Evolutionary conservation across 2,797 vertebrate genomes (phyloP).

Genomic region (Fratercula arctica): DNA sequence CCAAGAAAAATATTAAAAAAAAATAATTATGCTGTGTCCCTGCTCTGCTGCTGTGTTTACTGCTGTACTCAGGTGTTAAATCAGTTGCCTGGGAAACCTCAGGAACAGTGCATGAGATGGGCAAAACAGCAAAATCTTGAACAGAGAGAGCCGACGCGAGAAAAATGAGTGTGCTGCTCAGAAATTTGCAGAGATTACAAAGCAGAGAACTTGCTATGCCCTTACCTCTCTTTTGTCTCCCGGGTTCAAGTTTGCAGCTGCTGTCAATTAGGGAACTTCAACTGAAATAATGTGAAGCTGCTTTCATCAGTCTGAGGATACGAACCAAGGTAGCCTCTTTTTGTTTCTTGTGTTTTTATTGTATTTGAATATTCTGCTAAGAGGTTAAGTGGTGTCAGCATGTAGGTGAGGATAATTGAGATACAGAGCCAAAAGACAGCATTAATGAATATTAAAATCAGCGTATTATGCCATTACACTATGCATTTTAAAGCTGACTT

Average conservation of each 20-base stretch:
- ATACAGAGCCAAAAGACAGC: background rate
- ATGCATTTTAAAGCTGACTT: background rate
- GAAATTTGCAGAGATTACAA: background rate
- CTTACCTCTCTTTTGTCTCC: background rate
- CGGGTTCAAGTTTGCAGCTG: background rate
- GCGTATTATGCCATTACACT: background rate
- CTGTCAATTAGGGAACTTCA: background rate
- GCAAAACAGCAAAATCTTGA: slow-evolving; percentile 3
- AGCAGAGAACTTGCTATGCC: background rate
- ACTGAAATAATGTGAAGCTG: background rate
- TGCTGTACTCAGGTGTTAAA: slow-evolving; percentile 33
- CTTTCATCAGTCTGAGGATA: background rate
- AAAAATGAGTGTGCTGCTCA: background rate
- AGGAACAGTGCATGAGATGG: background rate
- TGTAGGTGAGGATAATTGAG: background rate
- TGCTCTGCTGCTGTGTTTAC: slow-evolving; percentile 7
- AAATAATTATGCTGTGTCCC: background rate
- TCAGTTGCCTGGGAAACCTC: slow-evolving; percentile 56
- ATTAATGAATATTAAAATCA: background rate
- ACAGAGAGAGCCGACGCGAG: background rate
- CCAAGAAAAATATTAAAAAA: background rate
- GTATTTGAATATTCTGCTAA: background rate
- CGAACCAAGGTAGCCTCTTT: background rate
- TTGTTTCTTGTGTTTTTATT: background rate
- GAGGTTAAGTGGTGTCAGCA: background rate